Evolutionary conservation across 2,888 invertebrate species (phyloP).

Genomic region (Tenthredo notha): DNA sequence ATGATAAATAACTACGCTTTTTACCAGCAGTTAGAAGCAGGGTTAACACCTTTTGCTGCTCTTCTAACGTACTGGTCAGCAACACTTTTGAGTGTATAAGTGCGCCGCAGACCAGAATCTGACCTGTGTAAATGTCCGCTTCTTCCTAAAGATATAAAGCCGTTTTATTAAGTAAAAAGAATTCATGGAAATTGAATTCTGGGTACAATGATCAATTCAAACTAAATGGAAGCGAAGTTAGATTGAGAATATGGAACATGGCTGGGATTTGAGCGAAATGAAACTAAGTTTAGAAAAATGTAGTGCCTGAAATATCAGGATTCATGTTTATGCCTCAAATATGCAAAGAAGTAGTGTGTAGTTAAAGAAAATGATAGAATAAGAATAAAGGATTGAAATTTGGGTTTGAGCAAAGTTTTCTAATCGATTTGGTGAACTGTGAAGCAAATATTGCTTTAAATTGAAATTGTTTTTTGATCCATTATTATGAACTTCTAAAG

Average conservation of each 20-base stretch:
- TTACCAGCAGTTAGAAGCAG: constrained; percentile 81
- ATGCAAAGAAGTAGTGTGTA: neutral
- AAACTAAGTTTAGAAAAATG: no score
- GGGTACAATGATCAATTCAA: neutral
- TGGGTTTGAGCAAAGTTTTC: neutral
- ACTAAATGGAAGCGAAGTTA: neutral
- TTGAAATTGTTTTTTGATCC: neutral
- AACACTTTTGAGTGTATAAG: constrained; percentile 84
- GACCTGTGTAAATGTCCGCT: constrained; percentile 86
- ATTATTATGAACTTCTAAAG: neutral
- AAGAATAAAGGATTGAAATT: neutral
- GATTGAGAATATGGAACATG: neutral
- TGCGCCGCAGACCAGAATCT: constrained; percentile 86
- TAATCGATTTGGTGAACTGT: neutral
- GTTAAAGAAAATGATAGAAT: constrained; percentile 31
- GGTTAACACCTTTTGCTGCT: constrained; percentile 79
- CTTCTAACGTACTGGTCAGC: constrained; percentile 79
- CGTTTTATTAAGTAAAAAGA: constrained; percentile 39
- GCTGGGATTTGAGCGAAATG: neutral
- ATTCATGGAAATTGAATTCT: neutral
- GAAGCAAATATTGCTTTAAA: neutral
- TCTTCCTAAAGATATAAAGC: constrained; percentile 82
- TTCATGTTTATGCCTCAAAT: neutral
- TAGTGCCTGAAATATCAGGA: neutral
- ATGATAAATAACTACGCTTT: constrained; percentile 83